Percentiles rank a stretch among this genome's conserved stretches.
These are phyloP conservation scores for Diarsia mendica DNA, from an alignment of 2,888 invertebrate species.

Conservation along the genomic window DNA sequence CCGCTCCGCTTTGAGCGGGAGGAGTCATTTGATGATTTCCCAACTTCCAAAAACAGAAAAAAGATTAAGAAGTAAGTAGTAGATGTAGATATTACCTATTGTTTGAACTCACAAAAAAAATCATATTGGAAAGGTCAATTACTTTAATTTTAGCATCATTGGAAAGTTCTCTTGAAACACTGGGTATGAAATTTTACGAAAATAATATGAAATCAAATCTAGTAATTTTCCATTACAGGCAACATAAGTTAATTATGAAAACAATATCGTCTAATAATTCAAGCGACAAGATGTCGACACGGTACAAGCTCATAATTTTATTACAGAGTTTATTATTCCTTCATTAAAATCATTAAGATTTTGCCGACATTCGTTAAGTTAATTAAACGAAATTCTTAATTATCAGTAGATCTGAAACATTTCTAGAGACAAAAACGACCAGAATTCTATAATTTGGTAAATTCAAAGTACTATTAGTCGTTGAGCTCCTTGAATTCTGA, in stretches of 20 bases:
- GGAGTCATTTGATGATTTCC: too few species aligned
- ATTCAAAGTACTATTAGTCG: constrained; percentile 19
- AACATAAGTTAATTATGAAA: background rate
- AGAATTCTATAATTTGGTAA: constrained; percentile 41
- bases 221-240: background rate
- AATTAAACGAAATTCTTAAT: constrained; percentile 61
- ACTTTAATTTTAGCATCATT: background rate
- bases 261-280: constrained; percentile 27
- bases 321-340: constrained; percentile 49
- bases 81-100: background rate
- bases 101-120: background rate
- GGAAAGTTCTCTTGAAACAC: background rate
- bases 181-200: background rate
- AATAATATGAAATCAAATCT: background rate
- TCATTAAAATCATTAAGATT: constrained; percentile 58
- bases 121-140: background rate
- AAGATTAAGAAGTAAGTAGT: too few species aligned
- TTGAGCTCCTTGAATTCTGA: background rate
- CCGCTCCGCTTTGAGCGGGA: too few species aligned
- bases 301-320: constrained; percentile 47
- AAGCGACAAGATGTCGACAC: constrained; percentile 40
- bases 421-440: constrained; percentile 44
- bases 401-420: constrained; percentile 43
- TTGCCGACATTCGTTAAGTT: constrained; percentile 51
- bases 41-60: too few species aligned